Evolutionary conservation across 1,140 invertebrate genomes (phyloP), one percentile per base, ranked within the genome.

Genomic region (Bombus pyrosoma): DNA sequence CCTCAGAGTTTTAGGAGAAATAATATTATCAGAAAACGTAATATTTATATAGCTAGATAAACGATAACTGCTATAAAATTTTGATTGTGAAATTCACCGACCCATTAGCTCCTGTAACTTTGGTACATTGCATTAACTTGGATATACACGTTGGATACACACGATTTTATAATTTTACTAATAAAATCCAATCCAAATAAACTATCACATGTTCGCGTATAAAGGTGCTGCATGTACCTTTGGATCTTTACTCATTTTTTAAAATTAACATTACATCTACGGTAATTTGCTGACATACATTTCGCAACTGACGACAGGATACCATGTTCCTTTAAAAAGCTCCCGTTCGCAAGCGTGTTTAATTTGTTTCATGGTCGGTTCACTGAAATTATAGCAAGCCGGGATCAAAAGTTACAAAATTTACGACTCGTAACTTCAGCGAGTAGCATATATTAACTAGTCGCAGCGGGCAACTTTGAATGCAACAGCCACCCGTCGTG

Each of bases 341-440:
- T 57, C n/a, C 15, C 41, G 81, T 66, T 76, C 25, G 72, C 59
- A 18, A 76, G 41, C 59, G 9, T n/a, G 43, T 84, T 59, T 53
- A 81, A 85, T 81, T 62, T 73, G 57, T 62, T 62, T 15, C 34
- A 57, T 8, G 66, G 4, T 69, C 68, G 76, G 57, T 59, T 47
- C 41, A 5, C n/a, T n/a, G 32, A 39, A 79, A 71, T 78, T 57
- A 79, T 32, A 76, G 32, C 66, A 22, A 43, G 75, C 37, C 43
- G n/a, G 57, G 53, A 80, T 81, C 57, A 81, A 73, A 81, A 85
- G 77, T 81, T 85, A 64, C 18, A 37, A 57, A 81, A 85, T 85
- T 81, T 85, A 85, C 28, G 76, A 73, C 64, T 72, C 68, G 83
- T 85, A n/a, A 39, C 28, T 53, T 15, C 66, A 32, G 9, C 53